Percentiles rank a stretch among this genome's conserved stretches.
These are phyloP conservation scores for Percina caprodes DNA, from an alignment of 2,113 vertebrate genomes.

Conservation along the genomic window DNA sequence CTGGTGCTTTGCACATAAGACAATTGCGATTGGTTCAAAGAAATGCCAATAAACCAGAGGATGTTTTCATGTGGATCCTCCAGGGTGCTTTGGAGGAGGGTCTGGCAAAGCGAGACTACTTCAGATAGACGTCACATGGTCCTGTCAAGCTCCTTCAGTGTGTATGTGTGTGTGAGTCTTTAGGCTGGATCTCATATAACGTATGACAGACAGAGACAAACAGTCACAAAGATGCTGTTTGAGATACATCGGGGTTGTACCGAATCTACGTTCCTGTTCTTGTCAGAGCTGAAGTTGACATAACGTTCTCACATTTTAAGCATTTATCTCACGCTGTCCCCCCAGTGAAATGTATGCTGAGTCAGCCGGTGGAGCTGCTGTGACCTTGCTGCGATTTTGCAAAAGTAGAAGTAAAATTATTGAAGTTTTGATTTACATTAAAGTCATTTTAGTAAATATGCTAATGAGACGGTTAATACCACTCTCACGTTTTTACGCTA, in stretches of 20 bases:
- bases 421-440: too few species aligned
- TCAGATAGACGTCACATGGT: slow-evolving; percentile 30
- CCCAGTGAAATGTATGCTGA: neutral
- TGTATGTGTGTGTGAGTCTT: slow-evolving; percentile 25
- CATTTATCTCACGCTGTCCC: slow-evolving; percentile 17
- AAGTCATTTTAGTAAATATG: too few species aligned
- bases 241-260: neutral
- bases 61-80: too few species aligned
- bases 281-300: slow-evolving; percentile 17
- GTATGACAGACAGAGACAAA: slow-evolving; percentile 24
- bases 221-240: slow-evolving; percentile 36
- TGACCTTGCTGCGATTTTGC: neutral
- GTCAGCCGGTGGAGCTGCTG: neutral
- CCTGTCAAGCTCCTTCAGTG: slow-evolving; percentile 38
- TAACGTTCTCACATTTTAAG: neutral
- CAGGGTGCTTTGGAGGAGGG: too few species aligned
- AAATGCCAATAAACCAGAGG: too few species aligned
- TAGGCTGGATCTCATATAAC: slow-evolving; percentile 50
- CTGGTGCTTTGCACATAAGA: too few species aligned
- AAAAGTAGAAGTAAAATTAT: neutral
- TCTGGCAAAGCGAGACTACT: neutral
- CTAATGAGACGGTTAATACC: too few species aligned
- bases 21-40: too few species aligned
- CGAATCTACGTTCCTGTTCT: slow-evolving; percentile 13
- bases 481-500: too few species aligned